phyloP scores from a whole-genome alignment of 2,888 invertebrate species.

The Rhagium mordax region DNA sequence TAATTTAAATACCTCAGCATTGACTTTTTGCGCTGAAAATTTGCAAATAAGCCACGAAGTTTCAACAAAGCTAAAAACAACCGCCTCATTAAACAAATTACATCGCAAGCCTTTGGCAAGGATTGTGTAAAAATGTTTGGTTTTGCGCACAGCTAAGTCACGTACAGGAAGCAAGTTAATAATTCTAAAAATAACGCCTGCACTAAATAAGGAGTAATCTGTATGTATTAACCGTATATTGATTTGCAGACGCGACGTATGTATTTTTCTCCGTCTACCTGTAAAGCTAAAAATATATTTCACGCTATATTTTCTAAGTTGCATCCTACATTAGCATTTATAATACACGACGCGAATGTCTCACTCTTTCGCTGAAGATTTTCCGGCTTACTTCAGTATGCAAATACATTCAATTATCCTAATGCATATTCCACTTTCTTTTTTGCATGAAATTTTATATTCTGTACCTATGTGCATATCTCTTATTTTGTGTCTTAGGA shows the following conservation, averaged over 20 bases:
- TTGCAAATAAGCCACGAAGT: too few relatives aligned
- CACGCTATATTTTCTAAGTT: conserved; percentile 5
- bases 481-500: conserved; percentile 27
- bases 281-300: not conserved
- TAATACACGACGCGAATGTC: conserved; percentile 23
- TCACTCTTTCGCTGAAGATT: conserved; percentile 15
- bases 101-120: too few relatives aligned
- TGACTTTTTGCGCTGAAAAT: too few relatives aligned
- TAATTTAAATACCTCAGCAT: too few relatives aligned
- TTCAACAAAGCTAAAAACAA: too few relatives aligned
- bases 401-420: conserved; percentile 53
- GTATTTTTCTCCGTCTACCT: not conserved
- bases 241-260: not conserved
- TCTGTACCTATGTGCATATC: conserved; percentile 26
- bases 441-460: conserved; percentile 22
- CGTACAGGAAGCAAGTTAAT: not conserved
- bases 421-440: conserved; percentile 51
- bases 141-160: not conserved
- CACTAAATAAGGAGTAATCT: not conserved
- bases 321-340: conserved; percentile 31
- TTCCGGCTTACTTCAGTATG: conserved; percentile 30
- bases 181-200: not conserved
- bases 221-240: not conserved
- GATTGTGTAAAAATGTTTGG: not conserved
- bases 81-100: too few relatives aligned